Conservation (phyloP, 2,113 vertebrate species). For the Hemibagrus wyckioides region DNA sequence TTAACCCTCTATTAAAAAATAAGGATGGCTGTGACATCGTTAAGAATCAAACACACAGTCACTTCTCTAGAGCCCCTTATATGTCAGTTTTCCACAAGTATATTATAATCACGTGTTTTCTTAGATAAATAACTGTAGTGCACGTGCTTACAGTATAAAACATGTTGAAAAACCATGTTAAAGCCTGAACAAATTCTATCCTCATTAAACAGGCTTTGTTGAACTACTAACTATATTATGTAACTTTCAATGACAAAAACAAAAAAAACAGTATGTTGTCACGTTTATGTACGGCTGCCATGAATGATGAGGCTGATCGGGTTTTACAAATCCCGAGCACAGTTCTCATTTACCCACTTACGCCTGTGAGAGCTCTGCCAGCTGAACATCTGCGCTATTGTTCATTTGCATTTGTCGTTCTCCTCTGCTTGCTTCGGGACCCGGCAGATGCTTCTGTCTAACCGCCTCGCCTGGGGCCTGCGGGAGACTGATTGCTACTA, state of each 20-base stretch:
- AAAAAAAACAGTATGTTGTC: not conserved
- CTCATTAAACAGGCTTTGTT: not conserved
- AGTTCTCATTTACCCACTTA: slow-evolving; percentile 16
- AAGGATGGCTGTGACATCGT: not conserved
- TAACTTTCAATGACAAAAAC: too few species aligned
- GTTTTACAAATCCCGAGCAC: not conserved
- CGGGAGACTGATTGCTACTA: slow-evolving; percentile 40
- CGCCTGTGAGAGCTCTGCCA: slow-evolving; percentile 8
- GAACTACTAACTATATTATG: not conserved
- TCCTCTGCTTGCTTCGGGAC: slow-evolving; percentile 38
- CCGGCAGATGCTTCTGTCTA: slow-evolving; percentile 42
- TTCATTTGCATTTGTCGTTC: slow-evolving; percentile 49
- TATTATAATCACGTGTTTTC: not conserved
- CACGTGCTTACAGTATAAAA: not conserved
- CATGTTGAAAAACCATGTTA: not conserved
- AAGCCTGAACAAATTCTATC: not conserved
- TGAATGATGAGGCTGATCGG: too few species aligned
- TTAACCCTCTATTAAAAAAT: too few species aligned
- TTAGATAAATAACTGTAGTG: not conserved
- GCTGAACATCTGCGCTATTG: slow-evolving; percentile 31
- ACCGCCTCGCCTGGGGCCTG: slow-evolving; percentile 26
- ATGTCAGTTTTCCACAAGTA: not conserved
- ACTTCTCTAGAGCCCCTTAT: not conserved
- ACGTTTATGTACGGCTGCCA: not conserved
- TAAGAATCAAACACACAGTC: not conserved